A percentile compares a stretch with the other conserved stretches of the same genome.
phyloP scores from a whole-genome alignment of 1,140 invertebrate species.

The Pemphigus obesinymphae region DNA sequence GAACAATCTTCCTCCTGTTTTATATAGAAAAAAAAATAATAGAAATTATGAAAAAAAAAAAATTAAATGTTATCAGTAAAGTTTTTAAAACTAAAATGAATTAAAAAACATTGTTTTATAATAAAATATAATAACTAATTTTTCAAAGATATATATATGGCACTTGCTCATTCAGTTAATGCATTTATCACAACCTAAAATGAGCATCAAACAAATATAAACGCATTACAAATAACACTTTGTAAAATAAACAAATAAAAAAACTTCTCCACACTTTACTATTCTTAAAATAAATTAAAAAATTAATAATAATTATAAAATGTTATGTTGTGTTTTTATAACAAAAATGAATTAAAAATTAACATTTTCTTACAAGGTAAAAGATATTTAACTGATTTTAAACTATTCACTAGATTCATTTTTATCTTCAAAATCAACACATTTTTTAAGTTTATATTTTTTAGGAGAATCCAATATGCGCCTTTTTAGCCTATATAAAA shows the following conservation, averaged over 20 bases:
- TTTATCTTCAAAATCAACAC: not conserved
- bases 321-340: not conserved
- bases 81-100: too few species aligned
- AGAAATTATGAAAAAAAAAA: too few species aligned
- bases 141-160: too few species aligned
- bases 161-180: too few species aligned
- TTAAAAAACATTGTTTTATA: too few species aligned
- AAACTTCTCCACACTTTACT: too few species aligned
- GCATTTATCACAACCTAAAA: too few species aligned
- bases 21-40: too few species aligned
- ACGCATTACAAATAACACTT: not conserved
- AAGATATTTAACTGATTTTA: not conserved
- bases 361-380: not conserved
- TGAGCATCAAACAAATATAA: too few species aligned
- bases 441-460: not conserved
- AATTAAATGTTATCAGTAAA: too few species aligned
- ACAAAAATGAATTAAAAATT: not conserved
- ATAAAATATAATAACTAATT: too few species aligned
- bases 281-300: not conserved
- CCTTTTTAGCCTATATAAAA: not conserved
- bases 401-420: not conserved
- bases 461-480: not conserved
- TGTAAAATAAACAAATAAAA: slow-evolving; percentile 2
- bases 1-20: too few species aligned
- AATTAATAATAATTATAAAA: not conserved